These are phyloP conservation scores for Drymodes brunneopygia DNA, from an alignment of 2,113 vertebrate species.

Conservation along the genomic window DNA sequence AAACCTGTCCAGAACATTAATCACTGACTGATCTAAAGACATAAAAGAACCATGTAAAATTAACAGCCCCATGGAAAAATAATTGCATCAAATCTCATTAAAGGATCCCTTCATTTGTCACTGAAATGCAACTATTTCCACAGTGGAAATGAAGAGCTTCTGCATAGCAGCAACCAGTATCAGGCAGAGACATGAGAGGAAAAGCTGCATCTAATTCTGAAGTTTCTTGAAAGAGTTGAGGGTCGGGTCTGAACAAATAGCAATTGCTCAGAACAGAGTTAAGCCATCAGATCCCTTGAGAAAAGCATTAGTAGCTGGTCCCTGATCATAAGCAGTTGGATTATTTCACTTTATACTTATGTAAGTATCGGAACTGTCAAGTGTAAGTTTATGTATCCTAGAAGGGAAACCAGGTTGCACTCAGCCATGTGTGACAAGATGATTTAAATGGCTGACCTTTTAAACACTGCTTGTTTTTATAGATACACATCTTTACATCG, in stretches of 20 bases:
- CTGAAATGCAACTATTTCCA: constrained; percentile 1
- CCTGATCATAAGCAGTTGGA: background rate
- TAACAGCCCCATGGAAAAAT: background rate
- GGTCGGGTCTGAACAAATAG: background rate
- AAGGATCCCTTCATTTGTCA: background rate
- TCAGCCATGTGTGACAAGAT: background rate
- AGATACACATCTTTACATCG: background rate
- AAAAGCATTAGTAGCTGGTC: background rate
- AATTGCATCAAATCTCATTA: constrained; percentile 12
- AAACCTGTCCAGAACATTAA: constrained; percentile 11
- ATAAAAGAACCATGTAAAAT: background rate
- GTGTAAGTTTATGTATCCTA: background rate
- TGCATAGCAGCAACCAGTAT: background rate
- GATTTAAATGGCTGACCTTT: constrained; percentile 40
- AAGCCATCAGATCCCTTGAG: background rate
- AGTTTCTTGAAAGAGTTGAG: background rate
- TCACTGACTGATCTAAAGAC: constrained; percentile 1
- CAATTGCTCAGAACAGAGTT: background rate
- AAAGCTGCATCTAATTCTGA: background rate
- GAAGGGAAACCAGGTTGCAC: background rate
- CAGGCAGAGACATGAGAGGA: background rate
- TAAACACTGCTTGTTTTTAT: constrained; percentile 4
- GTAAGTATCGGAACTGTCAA: background rate
- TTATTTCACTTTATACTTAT: background rate
- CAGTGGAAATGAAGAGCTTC: background rate